Evolutionary conservation across 2,888 invertebrate genomes (phyloP).

Genomic region (Augochlorella aurata): DNA sequence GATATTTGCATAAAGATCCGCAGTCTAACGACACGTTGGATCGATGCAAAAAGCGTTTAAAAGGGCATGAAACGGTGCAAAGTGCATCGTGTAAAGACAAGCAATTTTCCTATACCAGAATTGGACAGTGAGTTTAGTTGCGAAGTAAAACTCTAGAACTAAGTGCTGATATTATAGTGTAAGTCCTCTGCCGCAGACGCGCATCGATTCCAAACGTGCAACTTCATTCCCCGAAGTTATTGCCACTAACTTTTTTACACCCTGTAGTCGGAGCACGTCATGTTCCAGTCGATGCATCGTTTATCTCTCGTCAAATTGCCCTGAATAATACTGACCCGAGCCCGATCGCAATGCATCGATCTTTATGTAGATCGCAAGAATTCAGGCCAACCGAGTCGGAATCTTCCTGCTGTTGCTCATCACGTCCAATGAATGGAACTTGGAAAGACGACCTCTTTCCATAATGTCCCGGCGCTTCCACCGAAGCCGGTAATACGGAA

Average conservation of each 20-base stretch:
- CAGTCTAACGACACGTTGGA: no score
- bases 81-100: no score
- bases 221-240: neutral
- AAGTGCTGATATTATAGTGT: neutral
- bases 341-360: conserved; percentile 15
- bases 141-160: neutral
- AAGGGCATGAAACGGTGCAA: no score
- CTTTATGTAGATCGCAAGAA: conserved; percentile 20
- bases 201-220: neutral
- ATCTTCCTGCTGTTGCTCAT: conserved; percentile 10
- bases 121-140: neutral
- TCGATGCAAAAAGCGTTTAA: no score
- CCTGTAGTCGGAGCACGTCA: neutral
- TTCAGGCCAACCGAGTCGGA: conserved; percentile 18
- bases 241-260: neutral
- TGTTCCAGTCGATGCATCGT: neutral
- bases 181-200: neutral
- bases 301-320: conserved; percentile 19
- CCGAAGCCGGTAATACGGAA: neutral
- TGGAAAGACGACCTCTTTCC: conserved; percentile 14
- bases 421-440: conserved; percentile 1
- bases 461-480: no score
- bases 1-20: no score
- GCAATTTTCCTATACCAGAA: neutral
- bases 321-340: conserved; percentile 17